Evolutionary conservation across 2,797 vertebrate genomes (phyloP), one percentile per base, ranked within the genome.

Genomic region (Sitta carolinensis): DNA sequence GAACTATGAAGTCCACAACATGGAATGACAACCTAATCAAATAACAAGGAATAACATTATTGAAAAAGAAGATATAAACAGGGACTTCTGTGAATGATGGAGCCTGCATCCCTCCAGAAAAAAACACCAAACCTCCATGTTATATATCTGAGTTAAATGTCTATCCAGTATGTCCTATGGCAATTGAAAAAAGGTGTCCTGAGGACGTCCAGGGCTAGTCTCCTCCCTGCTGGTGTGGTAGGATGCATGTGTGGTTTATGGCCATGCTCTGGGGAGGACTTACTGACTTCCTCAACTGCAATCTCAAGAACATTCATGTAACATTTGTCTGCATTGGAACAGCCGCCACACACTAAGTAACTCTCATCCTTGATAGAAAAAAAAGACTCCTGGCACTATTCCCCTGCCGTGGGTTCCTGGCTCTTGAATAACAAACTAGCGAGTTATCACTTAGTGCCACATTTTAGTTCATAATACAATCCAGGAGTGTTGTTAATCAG

Each of bases 111-210:
- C 10, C 34, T 43, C 8, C 20, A 58, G 25, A 2, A 30, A 61
- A 32, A 54, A 25, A 0, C 0, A 4, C 1, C 2, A 45, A 9
- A 2, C 3, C 10, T 15, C 11, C 1, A 0, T 17, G 22, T 18
- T 42, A 8, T 15, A 20, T 59, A 42, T 8, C 32, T 16, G 9
- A 61, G 8, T 45, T 51, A 79, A 80, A 72, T 30, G 27, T 21
- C 75, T 61, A 8, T n/a, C 16, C 42, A 55, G 4, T 25, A 38
- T 74, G 15, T 26, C 12, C 17, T 54, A 42, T 27, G 3, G 13
- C 9, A 66, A 17, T 21, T 3, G 4, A 40, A 67, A 55, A 59
- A 12, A 55, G 55, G 16, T 26, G 30, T 45, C 64, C 54, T 36
- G 57, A 54, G 50, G 62, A 12, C 2, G 7, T 27, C 40, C 55